A percentile compares a stretch with the other conserved stretches of the same genome.
Evolutionary conservation across 2,888 invertebrate genomes (phyloP).

Genomic region (Parascotia fuliginaria): DNA sequence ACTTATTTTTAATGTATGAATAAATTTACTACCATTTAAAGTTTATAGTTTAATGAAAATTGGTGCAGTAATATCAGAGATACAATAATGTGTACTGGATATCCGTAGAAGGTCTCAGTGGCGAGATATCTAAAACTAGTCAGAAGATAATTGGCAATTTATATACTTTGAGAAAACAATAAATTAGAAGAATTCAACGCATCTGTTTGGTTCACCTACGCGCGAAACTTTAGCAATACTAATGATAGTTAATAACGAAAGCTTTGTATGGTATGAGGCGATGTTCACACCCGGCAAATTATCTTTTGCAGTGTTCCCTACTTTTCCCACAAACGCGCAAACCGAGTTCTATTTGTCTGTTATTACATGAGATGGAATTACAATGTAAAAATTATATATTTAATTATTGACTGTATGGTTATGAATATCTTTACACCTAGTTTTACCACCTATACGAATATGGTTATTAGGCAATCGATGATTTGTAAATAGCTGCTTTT

Average conservation of each 20-base stretch:
- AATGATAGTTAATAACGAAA: conserved; percentile 58
- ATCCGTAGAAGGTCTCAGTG: conserved; percentile 10
- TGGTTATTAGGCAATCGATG: conserved; percentile 21
- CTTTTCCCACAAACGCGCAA: too few relatives aligned
- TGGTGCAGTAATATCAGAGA: not conserved
- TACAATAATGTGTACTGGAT: not conserved
- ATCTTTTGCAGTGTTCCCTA: not conserved
- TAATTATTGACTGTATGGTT: not conserved
- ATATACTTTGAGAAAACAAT: conserved; percentile 66
- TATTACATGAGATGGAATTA: too few relatives aligned
- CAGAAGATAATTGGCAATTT: conserved; percentile 71
- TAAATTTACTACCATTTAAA: not conserved
- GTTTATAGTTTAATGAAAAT: not conserved
- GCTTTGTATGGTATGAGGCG: conserved; percentile 50
- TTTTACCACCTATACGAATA: not conserved
- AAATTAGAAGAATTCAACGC: conserved; percentile 64
- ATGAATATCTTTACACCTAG: not conserved
- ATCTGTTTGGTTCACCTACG: conserved; percentile 63
- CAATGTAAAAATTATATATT: too few relatives aligned
- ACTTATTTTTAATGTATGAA: not conserved
- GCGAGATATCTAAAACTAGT: conserved; percentile 56
- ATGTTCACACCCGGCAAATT: not conserved
- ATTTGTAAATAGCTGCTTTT: conserved; percentile 33
- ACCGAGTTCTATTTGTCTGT: too few relatives aligned
- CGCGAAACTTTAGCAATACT: conserved; percentile 41